A percentile compares a stretch with the other conserved stretches of the same genome.
Evolutionary conservation across 2,888 invertebrate species (phyloP).

Genomic region (Mythimna vitellina): DNA sequence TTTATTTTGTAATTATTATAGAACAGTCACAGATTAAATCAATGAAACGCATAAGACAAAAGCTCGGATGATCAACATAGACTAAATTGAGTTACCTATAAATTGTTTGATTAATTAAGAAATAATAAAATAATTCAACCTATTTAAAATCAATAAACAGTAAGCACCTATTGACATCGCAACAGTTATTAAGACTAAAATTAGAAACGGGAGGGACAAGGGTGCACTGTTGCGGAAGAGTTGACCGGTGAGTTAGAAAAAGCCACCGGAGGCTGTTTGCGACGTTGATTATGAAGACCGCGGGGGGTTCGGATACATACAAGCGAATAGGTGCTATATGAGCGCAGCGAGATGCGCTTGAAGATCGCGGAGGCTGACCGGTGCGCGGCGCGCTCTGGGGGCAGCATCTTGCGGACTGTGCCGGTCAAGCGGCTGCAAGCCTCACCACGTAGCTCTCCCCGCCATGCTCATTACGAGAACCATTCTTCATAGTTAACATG

Average conservation of each 20-base stretch:
- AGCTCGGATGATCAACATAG: constrained; percentile 6
- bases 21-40: constrained; percentile 16
- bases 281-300: constrained; percentile 10
- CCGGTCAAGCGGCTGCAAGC: constrained; percentile 51
- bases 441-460: constrained; percentile 75
- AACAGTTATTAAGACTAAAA: constrained; percentile 6
- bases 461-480: constrained; percentile 73
- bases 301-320: constrained; percentile 80
- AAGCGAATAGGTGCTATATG: constrained; percentile 87
- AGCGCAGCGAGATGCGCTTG: constrained; percentile 84
- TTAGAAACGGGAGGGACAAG: constrained; percentile 16
- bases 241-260: constrained; percentile 11
- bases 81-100: neutral
- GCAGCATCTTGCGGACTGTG: constrained; percentile 86
- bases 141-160: constrained; percentile 27
- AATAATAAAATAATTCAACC: neutral
- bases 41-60: neutral
- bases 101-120: neutral
- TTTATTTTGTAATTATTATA: neutral
- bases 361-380: constrained; percentile 86
- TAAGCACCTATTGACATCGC: neutral
- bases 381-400: constrained; percentile 84
- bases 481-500: constrained; percentile 62
- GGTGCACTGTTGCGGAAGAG: constrained; percentile 20
- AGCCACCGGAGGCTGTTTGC: constrained; percentile 22